Conservation (phyloP, 2,888 invertebrate species). For the Odontocerum albicorne region DNA sequence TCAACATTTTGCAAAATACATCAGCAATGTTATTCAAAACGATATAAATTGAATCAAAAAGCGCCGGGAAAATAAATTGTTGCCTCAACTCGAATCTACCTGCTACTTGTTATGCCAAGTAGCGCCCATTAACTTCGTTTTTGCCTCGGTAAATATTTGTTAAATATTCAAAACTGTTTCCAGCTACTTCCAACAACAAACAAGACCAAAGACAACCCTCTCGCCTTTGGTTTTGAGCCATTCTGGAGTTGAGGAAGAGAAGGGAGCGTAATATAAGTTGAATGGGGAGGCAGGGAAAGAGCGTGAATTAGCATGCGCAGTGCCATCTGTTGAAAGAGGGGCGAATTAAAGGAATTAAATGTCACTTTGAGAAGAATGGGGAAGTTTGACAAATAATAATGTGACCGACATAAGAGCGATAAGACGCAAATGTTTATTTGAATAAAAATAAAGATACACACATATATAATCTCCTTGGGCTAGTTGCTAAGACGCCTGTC, state of each 20-base stretch:
- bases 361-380: constrained; percentile 14
- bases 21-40: too few relatives aligned
- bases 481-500: not conserved
- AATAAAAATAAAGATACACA: not conserved
- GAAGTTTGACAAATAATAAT: constrained; percentile 24
- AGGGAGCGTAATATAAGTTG: too few relatives aligned
- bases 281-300: too few relatives aligned
- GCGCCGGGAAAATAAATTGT: too few relatives aligned
- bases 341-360: constrained; percentile 34
- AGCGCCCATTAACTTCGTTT: constrained; percentile 12
- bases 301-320: constrained; percentile 27
- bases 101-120: constrained; percentile 11
- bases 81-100: too few relatives aligned
- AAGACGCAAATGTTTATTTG: too few relatives aligned
- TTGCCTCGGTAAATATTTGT: constrained; percentile 32
- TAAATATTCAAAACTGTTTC: constrained; percentile 35
- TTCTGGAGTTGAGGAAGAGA: not conserved
- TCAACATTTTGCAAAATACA: too few relatives aligned
- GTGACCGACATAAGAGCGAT: not conserved
- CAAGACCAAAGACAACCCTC: constrained; percentile 5
- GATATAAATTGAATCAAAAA: too few relatives aligned
- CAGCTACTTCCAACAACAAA: not conserved
- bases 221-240: not conserved
- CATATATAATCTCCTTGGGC: not conserved
- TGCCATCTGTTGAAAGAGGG: constrained; percentile 27